Evolutionary conservation across 2,888 invertebrate genomes (phyloP), one percentile per base, ranked within the genome.

Genomic region (Eurytoma californica): DNA sequence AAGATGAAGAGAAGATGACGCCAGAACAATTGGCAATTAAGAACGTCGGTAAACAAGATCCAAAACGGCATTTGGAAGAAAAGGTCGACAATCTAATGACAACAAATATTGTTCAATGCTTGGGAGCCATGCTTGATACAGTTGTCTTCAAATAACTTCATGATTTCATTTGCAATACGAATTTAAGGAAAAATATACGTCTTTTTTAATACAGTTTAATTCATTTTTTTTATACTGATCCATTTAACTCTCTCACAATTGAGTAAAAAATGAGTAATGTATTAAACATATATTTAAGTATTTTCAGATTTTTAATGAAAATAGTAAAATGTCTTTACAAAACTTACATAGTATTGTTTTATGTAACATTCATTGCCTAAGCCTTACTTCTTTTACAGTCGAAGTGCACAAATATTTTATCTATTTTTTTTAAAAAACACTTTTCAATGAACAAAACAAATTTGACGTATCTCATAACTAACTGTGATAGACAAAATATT

Each of bases 1-100:
- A 99, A 91, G 99, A 99, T 86, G 99, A 99, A 90, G 99, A 99
- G 88, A 98, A 98, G 91, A 98, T 99, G 98, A 99, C 99, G 3
- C 97, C 98, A 0, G 98, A 99, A 91, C 99, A 99, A 90, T 92
- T 99, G 91, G 99, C 98, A 24, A 99, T 99, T 87, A 99, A 99
- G 91, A 99, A 99, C 92, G 99, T 99, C 80, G 99, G 99, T 74
- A 99, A 97, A 91, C 96, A 98, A 91, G 99, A 99, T 91, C 99
- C 99, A 28, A 99, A 99, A 92, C 94, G 99, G 85, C 99, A 99
- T 94, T 93, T 99, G 90, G 98, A 99, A 91, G 99, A 99, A 90
- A 98, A 98, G 91, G 98, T 98, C 24, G 98, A 98, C 90, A 94
- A 96, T 80, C 92, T 99, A 73, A 98, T 99, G 98, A 95, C 97